Evolutionary conservation across 2,797 vertebrate species (phyloP).

Genomic region (Sciurus vulgaris): DNA sequence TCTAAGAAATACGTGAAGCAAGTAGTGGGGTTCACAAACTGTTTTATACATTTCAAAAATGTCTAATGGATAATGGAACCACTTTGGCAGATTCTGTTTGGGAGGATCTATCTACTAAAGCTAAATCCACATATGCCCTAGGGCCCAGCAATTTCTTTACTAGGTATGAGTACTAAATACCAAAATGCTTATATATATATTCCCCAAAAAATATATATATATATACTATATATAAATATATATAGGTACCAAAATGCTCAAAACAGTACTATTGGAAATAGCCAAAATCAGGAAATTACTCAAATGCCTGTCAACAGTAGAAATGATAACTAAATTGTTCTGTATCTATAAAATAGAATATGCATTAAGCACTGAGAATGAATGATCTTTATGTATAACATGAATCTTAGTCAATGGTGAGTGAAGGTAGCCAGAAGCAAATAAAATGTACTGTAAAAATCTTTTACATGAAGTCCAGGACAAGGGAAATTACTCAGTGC

Average conservation of each 20-base stretch:
- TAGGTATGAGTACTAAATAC: not conserved
- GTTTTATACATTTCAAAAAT: conserved; percentile 62
- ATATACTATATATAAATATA: too few species aligned
- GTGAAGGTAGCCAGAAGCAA: not conserved
- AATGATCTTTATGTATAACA: not conserved
- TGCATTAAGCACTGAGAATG: not conserved
- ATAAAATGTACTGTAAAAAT: not conserved
- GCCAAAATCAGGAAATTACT: conserved; percentile 40
- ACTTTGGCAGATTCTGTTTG: conserved; percentile 40
- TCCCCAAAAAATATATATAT: not conserved
- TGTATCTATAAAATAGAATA: not conserved
- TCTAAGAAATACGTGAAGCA: not conserved
- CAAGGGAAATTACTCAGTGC: not conserved
- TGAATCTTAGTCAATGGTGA: not conserved
- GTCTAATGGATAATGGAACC: not conserved
- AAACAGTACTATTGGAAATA: conserved; percentile 20
- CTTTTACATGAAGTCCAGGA: not conserved
- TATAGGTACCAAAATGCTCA: not conserved
- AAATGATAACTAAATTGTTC: not conserved
- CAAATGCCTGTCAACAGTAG: not conserved
- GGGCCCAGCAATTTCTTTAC: not conserved
- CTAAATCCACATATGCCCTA: not conserved
- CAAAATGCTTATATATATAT: not conserved
- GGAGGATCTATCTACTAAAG: conserved; percentile 43
- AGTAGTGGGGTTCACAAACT: not conserved